Conservation (phyloP, 2,113 vertebrate genomes). For the Hoplias malabaricus region DNA sequence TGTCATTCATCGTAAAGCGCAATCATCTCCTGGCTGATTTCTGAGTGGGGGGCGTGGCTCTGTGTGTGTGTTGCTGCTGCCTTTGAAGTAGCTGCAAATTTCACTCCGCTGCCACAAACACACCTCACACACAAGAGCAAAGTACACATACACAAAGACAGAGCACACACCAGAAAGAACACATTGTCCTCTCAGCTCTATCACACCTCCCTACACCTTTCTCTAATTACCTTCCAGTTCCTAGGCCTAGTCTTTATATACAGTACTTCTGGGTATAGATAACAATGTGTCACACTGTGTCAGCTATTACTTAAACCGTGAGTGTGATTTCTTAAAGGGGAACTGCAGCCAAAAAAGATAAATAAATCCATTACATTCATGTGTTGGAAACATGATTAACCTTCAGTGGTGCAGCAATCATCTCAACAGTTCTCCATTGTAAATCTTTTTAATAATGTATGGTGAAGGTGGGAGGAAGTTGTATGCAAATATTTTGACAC, state of each 20-base stretch:
- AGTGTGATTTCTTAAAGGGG: too few relatives aligned
- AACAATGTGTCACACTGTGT: background rate
- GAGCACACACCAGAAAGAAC: background rate
- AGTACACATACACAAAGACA: slow-evolving; percentile 1
- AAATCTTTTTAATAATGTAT: too few relatives aligned
- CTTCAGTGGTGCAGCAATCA: too few relatives aligned
- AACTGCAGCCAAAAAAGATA: too few relatives aligned
- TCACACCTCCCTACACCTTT: background rate
- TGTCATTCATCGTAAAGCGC: slow-evolving; percentile 15
- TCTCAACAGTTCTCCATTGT: too few relatives aligned
- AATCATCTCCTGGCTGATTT: slow-evolving; percentile 23
- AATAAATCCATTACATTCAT: too few relatives aligned
- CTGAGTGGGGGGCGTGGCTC: background rate
- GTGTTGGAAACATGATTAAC: too few relatives aligned
- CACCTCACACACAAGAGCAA: slow-evolving; percentile 10
- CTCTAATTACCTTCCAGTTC: background rate
- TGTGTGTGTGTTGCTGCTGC: background rate
- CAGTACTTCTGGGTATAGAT: too few relatives aligned
- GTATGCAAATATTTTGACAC: too few relatives aligned
- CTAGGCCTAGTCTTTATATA: background rate
- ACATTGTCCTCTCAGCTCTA: background rate
- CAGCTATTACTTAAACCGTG: background rate
- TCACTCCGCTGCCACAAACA: background rate
- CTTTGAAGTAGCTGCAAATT: slow-evolving; percentile 32
- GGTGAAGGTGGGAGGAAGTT: too few relatives aligned